Evolutionary conservation across 2,797 vertebrate genomes (phyloP).

Genomic region (Sebastes kiyomatsui): DNA sequence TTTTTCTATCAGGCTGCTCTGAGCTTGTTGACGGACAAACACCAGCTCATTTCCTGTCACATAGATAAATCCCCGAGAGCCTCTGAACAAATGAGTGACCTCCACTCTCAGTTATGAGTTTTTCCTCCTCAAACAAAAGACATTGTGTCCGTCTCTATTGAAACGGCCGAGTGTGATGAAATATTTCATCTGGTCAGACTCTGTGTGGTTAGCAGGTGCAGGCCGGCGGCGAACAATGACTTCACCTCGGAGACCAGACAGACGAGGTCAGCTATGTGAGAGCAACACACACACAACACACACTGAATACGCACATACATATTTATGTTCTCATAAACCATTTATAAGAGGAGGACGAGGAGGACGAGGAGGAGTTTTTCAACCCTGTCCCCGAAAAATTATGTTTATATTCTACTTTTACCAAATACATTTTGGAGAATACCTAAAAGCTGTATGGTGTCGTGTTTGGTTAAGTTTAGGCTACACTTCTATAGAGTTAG

Average conservation of each 20-base stretch:
- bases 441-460: rapidly evolving
- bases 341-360: background rate
- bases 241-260: conserved; percentile 70
- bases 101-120: conserved; percentile 50
- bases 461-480: background rate
- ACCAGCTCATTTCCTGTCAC: conserved; percentile 49
- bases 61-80: conserved; percentile 13
- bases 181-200: conserved; percentile 51
- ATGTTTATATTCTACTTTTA: no score
- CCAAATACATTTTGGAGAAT: no score
- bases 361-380: no score
- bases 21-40: conserved; percentile 41
- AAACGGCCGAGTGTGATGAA: conserved; percentile 36
- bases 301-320: background rate
- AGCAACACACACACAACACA: conserved; percentile 14
- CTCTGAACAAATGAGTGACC: conserved; percentile 40
- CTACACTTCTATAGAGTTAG: background rate
- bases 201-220: conserved; percentile 36
- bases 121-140: conserved; percentile 58
- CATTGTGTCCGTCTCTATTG: conserved; percentile 35
- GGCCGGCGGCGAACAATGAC: conserved; percentile 25
- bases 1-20: no score
- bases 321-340: background rate
- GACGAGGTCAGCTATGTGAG: conserved; percentile 61
- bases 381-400: background rate